Percentiles rank a stretch among this genome's conserved stretches.
These are phyloP conservation scores for Plemyria rubiginata DNA, from an alignment of 2,888 invertebrate genomes.

Conservation along the genomic window DNA sequence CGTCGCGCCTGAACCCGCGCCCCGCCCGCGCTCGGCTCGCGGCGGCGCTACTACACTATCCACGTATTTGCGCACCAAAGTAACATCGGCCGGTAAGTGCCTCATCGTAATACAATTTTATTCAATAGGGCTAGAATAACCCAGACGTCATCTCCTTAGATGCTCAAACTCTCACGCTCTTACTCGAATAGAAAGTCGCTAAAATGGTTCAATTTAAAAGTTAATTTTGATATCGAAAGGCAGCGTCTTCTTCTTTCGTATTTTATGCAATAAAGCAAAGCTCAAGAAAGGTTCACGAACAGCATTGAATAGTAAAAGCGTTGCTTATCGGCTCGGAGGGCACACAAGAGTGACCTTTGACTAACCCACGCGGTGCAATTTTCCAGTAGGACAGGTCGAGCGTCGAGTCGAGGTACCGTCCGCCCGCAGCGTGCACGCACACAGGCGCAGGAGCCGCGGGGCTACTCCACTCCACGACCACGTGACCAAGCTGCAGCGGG, in stretches of 20 bases:
- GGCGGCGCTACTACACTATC: neutral
- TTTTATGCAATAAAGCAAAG: neutral
- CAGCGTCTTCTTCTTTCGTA: neutral
- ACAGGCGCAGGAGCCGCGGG: too few species aligned
- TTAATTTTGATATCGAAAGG: too few species aligned
- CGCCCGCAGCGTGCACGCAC: too few species aligned
- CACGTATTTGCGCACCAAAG: conserved; percentile 11
- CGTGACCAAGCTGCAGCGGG: neutral
- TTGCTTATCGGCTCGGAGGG: conserved; percentile 24
- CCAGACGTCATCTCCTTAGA: too few species aligned
- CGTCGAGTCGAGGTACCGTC: too few species aligned
- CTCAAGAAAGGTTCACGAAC: neutral
- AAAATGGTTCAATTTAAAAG: too few species aligned
- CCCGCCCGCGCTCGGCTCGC: neutral
- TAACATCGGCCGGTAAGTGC: too few species aligned
- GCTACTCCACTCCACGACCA: neutral
- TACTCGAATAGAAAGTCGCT: too few species aligned
- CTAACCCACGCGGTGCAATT: conserved; percentile 9
- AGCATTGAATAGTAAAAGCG: neutral
- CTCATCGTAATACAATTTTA: too few species aligned
- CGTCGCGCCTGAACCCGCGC: too few species aligned
- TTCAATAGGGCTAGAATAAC: neutral
- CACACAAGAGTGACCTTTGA: conserved; percentile 27
- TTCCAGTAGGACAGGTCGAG: conserved; percentile 19
- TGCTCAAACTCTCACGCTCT: too few species aligned